Evolutionary conservation across 2,888 invertebrate genomes (phyloP), one percentile per base, ranked within the genome.

Genomic region (Sphinx pinastri): DNA sequence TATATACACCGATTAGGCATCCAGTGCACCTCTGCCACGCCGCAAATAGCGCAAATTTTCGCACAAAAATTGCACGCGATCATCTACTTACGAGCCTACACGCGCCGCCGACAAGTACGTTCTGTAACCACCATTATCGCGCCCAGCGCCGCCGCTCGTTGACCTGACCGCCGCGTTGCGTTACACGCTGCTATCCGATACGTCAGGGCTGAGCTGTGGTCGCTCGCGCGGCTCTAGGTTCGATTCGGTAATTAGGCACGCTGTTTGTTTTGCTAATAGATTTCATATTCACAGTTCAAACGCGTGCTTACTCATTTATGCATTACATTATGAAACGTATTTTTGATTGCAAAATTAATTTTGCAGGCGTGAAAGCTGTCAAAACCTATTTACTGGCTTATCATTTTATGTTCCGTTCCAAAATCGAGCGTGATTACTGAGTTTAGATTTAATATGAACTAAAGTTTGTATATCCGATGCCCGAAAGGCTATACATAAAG

Each of bases 211-310:
- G 38, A 25, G 58, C 19, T 63, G 63, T 49, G 63, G 19, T 49
- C 60, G 49, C 63, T 49, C 63, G 45, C 49, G 63, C 47, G 49
- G 19, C 5, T 49, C 19, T 12, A 47, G 1, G 13, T 19, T 5
- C 19, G 19, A 63, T 63, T 13, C 63, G 63, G 63, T 19, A 19
- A 63, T 63, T 63, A 63, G 19, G 47, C 49, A 6, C 47, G 11
- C 1, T 13, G 49, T 63, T 63, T 12, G 49, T 63, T 63, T 63
- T 63, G 16, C 12, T 63, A 63, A 63, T 12, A 19, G 47, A 49
- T 19, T 49, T 19, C 49, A 6, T 7, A 63, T 45, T 55, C 55
- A 55, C 7, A 10, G 2, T 19, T 16, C 19, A 57, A 57, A 11
- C 38, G 58, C 11, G 31, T 38, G 63, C 19, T 49, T 49, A 19